Conservation (phyloP, 2,888 invertebrate species). For the Andrena haemorrhoa region DNA sequence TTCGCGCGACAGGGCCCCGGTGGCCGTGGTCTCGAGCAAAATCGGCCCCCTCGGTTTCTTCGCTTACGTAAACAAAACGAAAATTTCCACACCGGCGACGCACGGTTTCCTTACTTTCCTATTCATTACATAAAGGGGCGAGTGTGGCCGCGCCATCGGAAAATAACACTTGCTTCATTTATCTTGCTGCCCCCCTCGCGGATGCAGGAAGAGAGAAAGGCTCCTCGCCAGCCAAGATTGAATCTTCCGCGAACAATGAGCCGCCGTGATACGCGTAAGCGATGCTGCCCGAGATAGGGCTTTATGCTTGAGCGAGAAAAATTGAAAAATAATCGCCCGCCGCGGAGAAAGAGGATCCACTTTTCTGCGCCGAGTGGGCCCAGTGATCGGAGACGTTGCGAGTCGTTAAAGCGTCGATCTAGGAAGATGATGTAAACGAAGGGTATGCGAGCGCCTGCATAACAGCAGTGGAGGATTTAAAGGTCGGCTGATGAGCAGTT, state of each 20-base stretch:
- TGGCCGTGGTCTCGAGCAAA: constrained; percentile 38
- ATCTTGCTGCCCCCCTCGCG: constrained; percentile 41
- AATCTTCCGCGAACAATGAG: constrained; percentile 61
- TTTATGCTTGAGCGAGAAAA: constrained; percentile 17
- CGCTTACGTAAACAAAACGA: constrained; percentile 57
- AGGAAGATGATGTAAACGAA: no score
- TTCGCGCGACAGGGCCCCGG: constrained; percentile 20
- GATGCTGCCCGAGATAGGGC: constrained; percentile 41
- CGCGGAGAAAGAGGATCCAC: constrained; percentile 1
- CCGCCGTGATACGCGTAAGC: constrained; percentile 52
- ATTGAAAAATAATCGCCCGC: constrained; percentile 14
- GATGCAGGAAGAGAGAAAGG: constrained; percentile 56
- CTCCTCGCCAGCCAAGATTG: constrained; percentile 40
- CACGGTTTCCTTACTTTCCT: constrained; percentile 58
- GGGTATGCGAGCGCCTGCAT: no score
- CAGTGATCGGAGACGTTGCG: not conserved
- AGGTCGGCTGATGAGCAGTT: no score
- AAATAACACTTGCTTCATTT: constrained; percentile 64
- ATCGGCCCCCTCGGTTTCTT: constrained; percentile 37
- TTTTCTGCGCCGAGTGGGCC: not conserved
- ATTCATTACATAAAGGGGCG: constrained; percentile 60
- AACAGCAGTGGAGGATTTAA: no score
- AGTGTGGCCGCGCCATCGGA: constrained; percentile 36
- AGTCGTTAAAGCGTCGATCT: no score
- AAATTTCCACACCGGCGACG: constrained; percentile 31